These are phyloP conservation scores for Calephelis virginiensis DNA, from an alignment of 1,140 invertebrate species.

Conservation along the genomic window DNA sequence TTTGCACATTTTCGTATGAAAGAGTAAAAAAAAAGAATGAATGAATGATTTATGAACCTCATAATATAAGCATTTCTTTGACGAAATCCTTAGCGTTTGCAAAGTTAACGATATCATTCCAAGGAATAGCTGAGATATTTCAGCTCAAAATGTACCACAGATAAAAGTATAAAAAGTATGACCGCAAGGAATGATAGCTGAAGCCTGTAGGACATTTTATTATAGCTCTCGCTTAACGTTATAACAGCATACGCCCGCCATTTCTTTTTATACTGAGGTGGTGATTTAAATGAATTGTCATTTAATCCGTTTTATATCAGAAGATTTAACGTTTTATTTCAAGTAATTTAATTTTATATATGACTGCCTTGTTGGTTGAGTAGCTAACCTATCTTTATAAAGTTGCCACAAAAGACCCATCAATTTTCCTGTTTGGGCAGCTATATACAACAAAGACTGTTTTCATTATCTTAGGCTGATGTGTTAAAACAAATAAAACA, in stretches of 20 bases:
- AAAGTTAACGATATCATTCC: slow-evolving; percentile 13
- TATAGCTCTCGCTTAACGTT: slow-evolving; percentile 10
- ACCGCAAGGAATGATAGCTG: slow-evolving; percentile 8
- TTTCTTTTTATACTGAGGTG: slow-evolving; percentile 13
- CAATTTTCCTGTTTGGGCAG: too few species aligned
- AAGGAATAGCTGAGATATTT: slow-evolving; percentile 12
- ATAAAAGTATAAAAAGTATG: slow-evolving; percentile 13
- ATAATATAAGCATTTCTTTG: background rate
- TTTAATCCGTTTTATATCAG: slow-evolving; percentile 10
- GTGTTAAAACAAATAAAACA: too few species aligned
- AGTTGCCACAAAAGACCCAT: too few species aligned
- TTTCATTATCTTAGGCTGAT: too few species aligned
- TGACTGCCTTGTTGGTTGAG: too few species aligned
- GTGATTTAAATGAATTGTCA: slow-evolving; percentile 13
- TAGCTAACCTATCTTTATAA: too few species aligned
- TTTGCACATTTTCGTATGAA: too few species aligned
- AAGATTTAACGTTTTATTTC: background rate
- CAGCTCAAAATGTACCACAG: slow-evolving; percentile 7
- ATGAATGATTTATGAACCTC: too few species aligned
- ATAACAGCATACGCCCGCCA: background rate
- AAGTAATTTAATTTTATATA: background rate
- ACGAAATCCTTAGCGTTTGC: background rate
- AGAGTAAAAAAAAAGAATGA: too few species aligned
- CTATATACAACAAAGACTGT: too few species aligned
- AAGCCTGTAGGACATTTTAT: slow-evolving; percentile 11